These are phyloP conservation scores for Scaptomyza montana DNA, from an alignment of 1,140 invertebrate species.

Conservation along the genomic window DNA sequence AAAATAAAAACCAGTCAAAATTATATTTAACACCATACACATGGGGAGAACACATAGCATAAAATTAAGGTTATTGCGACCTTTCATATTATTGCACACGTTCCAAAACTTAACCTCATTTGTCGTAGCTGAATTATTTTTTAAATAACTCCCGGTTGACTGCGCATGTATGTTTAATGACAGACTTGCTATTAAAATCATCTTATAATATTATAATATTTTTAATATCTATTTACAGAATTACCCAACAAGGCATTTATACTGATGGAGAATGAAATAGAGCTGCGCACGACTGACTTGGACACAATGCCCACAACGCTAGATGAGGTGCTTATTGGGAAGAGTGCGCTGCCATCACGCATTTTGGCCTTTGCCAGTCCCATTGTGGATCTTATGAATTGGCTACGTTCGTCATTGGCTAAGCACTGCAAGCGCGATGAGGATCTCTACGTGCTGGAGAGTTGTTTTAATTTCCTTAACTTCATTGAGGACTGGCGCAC, in stretches of 20 bases:
- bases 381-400: constrained; percentile 69
- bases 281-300: constrained; percentile 60
- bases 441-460: constrained; percentile 66
- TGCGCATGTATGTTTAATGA: no score
- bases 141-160: no score
- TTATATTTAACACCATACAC: no score
- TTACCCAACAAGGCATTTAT: constrained; percentile 71
- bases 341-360: constrained; percentile 67
- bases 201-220: no score
- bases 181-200: no score
- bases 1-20: not conserved
- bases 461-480: constrained; percentile 73
- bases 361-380: constrained; percentile 65
- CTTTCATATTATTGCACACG: no score
- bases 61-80: no score
- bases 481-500: constrained; percentile 80
- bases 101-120: no score
- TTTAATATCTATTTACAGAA: constrained; percentile 34
- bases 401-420: constrained; percentile 70
- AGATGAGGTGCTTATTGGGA: constrained; percentile 69
- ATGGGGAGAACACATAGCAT: no score
- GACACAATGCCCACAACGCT: constrained; percentile 44
- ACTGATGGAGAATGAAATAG: constrained; percentile 78
- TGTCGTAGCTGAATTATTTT: no score
- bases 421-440: constrained; percentile 74